Conservation (phyloP, 2,888 invertebrate genomes). For the Tetragonisca angustula region DNA sequence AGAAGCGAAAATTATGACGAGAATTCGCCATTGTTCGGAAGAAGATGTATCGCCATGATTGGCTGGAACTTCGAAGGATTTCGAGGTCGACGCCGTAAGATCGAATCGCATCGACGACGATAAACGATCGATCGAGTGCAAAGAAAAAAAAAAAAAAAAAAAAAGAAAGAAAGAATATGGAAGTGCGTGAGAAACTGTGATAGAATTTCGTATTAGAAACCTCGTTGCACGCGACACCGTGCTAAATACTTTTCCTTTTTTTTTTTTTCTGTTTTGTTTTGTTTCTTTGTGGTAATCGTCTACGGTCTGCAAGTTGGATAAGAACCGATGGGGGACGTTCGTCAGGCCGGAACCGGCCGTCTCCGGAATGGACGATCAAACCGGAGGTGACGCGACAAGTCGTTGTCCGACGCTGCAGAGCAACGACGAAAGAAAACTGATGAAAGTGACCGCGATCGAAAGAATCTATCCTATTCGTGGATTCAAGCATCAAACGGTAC, state of each 20-base stretch:
- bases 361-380: constrained; percentile 14
- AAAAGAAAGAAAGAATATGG: neutral
- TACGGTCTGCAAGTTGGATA: constrained; percentile 23
- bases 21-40: neutral
- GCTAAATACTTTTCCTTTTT: constrained; percentile 35
- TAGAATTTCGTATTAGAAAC: constrained; percentile 80
- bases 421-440: neutral
- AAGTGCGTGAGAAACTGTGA: constrained; percentile 78
- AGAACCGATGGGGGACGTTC: neutral
- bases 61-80: constrained; percentile 34
- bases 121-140: constrained; percentile 45
- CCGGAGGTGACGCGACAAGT: constrained; percentile 3
- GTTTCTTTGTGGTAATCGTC: constrained; percentile 34
- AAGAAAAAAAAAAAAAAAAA: neutral
- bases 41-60: neutral
- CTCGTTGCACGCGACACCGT: constrained; percentile 50
- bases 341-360: neutral
- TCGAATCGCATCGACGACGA: constrained; percentile 54
- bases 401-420: constrained; percentile 6
- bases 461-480: constrained; percentile 3
- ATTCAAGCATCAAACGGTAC: constrained; percentile 21
- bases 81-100: constrained; percentile 42
- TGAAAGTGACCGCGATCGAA: constrained; percentile 12
- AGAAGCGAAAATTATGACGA: neutral
- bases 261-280: constrained; percentile 2